Evolutionary conservation across 2,888 invertebrate species (phyloP).

Genomic region (Lithodes maja): DNA sequence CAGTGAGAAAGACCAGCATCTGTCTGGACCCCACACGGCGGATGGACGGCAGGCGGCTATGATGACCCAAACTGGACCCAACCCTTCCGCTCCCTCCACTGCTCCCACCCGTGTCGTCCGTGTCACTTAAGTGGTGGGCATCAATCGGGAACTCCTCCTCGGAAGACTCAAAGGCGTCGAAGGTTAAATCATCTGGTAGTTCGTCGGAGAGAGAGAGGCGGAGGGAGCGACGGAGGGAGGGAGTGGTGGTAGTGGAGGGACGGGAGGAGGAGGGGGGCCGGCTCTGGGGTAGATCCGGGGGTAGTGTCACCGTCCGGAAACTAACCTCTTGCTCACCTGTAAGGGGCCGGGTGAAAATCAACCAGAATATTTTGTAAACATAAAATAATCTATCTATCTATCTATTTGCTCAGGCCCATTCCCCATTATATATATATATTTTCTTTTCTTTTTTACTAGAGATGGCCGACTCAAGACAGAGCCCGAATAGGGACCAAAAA

Average conservation of each 20-base stretch:
- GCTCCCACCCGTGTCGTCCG: conserved; percentile 23
- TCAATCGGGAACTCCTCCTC: conserved; percentile 65
- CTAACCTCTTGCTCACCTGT: conserved; percentile 70
- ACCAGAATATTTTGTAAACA: not conserved
- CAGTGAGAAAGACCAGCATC: conserved; percentile 70
- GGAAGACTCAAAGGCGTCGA: conserved; percentile 67
- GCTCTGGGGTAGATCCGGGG: conserved; percentile 57
- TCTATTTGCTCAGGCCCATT: too few relatives aligned
- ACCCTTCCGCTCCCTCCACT: conserved; percentile 12
- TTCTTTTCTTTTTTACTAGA: too few relatives aligned
- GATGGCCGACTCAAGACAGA: too few relatives aligned
- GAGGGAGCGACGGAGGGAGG: conserved; percentile 54
- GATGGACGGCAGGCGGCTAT: conserved; percentile 51
- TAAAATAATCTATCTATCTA: not conserved
- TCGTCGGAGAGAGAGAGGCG: conserved; percentile 64
- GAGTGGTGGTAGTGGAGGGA: conserved; percentile 36
- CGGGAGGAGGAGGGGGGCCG: conserved; percentile 55
- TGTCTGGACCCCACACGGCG: conserved; percentile 66
- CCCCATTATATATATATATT: too few relatives aligned
- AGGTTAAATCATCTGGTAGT: conserved; percentile 62
- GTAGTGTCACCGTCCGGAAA: conserved; percentile 69
- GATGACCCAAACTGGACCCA: not conserved
- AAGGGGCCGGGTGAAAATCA: not conserved
- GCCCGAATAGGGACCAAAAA: too few relatives aligned
- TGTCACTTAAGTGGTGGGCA: conserved; percentile 49